Evolutionary conservation across 2,888 invertebrate genomes (phyloP).

Genomic region (Limnephilus lunatus): DNA sequence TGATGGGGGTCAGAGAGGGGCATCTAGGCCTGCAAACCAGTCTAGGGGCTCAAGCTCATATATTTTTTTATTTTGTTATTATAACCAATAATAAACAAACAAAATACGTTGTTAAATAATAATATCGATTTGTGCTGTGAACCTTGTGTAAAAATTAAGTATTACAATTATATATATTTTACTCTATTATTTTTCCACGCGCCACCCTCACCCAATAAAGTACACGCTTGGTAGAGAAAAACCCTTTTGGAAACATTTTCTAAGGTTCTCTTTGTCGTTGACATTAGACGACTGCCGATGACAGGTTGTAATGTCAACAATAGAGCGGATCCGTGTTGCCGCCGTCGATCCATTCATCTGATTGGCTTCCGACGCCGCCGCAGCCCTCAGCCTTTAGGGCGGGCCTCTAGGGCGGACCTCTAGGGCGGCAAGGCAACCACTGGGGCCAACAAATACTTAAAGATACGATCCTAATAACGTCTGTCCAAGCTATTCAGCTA

Average conservation of each 20-base stretch:
- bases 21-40: too few species aligned
- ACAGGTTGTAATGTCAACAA: conserved; percentile 65
- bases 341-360: conserved; percentile 62
- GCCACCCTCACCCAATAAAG: conserved; percentile 55
- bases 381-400: not conserved
- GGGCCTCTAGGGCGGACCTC: not conserved
- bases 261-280: conserved; percentile 60
- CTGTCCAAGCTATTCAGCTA: not conserved
- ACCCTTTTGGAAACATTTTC: conserved; percentile 61
- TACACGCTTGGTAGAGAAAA: conserved; percentile 55
- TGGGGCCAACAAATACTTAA: not conserved
- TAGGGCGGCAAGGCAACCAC: not conserved
- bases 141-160: too few species aligned
- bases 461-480: not conserved
- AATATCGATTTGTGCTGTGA: too few species aligned
- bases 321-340: conserved; percentile 60
- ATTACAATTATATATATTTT: too few species aligned
- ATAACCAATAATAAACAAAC: too few species aligned
- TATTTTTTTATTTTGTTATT: too few species aligned
- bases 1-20: too few species aligned
- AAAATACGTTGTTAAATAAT: too few species aligned
- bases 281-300: conserved; percentile 62
- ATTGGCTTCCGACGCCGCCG: conserved; percentile 59
- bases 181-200: not conserved
- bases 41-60: too few species aligned